These are phyloP conservation scores for Harpagoxenus sublaevis DNA, from an alignment of 2,888 invertebrate species.

Conservation along the genomic window DNA sequence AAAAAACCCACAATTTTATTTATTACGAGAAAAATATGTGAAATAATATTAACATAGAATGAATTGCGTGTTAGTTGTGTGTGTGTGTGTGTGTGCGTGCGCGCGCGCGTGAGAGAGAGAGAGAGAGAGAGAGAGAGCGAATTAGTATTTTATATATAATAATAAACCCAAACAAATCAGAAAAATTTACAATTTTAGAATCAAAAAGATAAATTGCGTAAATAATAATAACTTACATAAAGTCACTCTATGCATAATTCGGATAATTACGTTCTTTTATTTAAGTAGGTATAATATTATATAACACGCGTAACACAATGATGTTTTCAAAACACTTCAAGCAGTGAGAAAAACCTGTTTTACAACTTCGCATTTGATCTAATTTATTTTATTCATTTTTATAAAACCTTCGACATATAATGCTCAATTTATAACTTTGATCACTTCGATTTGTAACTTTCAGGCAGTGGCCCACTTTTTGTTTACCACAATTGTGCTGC, in stretches of 20 bases:
- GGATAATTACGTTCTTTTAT: not conserved
- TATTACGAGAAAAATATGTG: not conserved
- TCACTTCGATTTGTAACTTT: conserved; percentile 25
- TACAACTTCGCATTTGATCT: not conserved
- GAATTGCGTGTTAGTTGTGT: not conserved
- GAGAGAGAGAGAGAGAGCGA: not conserved
- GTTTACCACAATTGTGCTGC: not conserved
- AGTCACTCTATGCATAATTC: not conserved
- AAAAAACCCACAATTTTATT: not conserved
- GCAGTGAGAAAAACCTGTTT: not conserved
- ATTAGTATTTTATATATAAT: not conserved
- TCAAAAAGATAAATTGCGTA: too few species aligned
- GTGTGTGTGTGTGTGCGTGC: too few species aligned
- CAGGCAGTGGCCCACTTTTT: not conserved
- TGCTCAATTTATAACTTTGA: conserved; percentile 4
- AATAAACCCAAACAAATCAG: not conserved
- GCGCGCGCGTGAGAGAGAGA: too few species aligned
- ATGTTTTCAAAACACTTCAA: not conserved
- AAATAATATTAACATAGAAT: not conserved
- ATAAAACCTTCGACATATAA: not conserved
- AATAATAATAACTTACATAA: not conserved
- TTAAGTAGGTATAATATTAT: not conserved
- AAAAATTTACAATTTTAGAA: not conserved
- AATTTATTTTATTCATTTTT: conserved; percentile 19
- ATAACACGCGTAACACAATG: not conserved